A percentile compares a stretch with the other conserved stretches of the same genome.
These are phyloP conservation scores for Percina caprodes DNA, from an alignment of 2,113 vertebrate species.

Conservation along the genomic window DNA sequence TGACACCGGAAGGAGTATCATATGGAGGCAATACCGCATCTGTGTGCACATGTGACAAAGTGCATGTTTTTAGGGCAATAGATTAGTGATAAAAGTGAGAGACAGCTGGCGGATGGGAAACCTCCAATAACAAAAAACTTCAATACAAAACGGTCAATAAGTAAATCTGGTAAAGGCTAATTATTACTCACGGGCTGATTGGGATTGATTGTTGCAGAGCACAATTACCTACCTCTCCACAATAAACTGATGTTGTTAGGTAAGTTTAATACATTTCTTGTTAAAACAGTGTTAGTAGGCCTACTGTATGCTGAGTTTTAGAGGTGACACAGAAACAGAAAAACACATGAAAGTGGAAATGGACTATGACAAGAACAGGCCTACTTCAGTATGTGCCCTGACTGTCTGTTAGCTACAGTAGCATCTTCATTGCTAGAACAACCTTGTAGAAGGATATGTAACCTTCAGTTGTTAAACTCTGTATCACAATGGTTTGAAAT, in stretches of 20 bases:
- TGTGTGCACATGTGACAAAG: not conserved
- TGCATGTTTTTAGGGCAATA: slow-evolving; percentile 7
- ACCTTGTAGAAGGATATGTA: slow-evolving; percentile 35
- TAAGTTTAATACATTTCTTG: slow-evolving; percentile 68
- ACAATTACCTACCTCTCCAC: slow-evolving; percentile 71
- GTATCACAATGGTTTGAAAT: slow-evolving; percentile 6
- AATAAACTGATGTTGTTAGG: slow-evolving; percentile 71
- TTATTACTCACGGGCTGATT: slow-evolving; percentile 58
- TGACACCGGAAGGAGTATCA: slow-evolving; percentile 23
- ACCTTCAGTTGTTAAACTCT: slow-evolving; percentile 27
- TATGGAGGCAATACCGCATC: slow-evolving; percentile 7
- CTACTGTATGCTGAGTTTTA: slow-evolving; percentile 28
- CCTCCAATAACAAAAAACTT: slow-evolving; percentile 40
- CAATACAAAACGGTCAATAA: slow-evolving; percentile 52
- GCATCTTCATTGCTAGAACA: slow-evolving; percentile 22
- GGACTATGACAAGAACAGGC: slow-evolving; percentile 27
- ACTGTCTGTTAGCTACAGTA: slow-evolving; percentile 26
- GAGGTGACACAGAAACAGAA: slow-evolving; percentile 39
- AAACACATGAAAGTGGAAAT: slow-evolving; percentile 19
- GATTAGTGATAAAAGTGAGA: slow-evolving; percentile 30
- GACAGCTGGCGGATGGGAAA: slow-evolving; percentile 41
- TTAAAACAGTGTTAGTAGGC: slow-evolving; percentile 48
- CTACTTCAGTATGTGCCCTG: slow-evolving; percentile 27
- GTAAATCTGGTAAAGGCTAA: slow-evolving; percentile 52
- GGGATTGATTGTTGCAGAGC: slow-evolving; percentile 58